These are phyloP conservation scores for Larimichthys polyactis DNA, from an alignment of 2,113 vertebrate genomes.

Conservation along the genomic window DNA sequence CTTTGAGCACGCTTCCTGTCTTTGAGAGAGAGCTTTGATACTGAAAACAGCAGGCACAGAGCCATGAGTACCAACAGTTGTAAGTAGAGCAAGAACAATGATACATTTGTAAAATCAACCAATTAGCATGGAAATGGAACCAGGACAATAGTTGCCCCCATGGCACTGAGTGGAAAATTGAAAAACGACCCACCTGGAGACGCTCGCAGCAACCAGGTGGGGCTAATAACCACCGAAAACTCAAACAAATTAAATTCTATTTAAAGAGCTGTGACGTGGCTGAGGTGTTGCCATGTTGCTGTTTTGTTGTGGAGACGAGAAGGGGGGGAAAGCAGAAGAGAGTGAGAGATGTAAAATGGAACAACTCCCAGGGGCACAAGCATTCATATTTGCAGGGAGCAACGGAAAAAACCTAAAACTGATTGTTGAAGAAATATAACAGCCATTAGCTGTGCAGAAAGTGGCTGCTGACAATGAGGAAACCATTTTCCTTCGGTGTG, in stretches of 20 bases:
- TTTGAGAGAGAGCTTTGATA: constrained; percentile 45
- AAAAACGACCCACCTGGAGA: constrained; percentile 46
- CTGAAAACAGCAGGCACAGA: constrained; percentile 27
- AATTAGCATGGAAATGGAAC: constrained; percentile 57
- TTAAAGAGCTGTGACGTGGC: constrained; percentile 50
- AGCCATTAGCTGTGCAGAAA: constrained; percentile 63
- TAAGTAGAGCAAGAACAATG: constrained; percentile 23
- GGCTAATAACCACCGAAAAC: constrained; percentile 8
- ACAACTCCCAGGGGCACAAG: constrained; percentile 70
- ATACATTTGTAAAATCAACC: constrained; percentile 37
- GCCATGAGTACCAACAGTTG: neutral
- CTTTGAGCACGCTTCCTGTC: constrained; percentile 19
- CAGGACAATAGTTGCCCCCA: constrained; percentile 35
- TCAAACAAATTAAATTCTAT: constrained; percentile 66
- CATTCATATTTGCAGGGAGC: constrained; percentile 65
- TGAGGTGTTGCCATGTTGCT: constrained; percentile 19
- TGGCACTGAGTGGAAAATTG: constrained; percentile 26
- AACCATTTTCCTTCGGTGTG: constrained; percentile 38
- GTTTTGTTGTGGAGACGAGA: constrained; percentile 38
- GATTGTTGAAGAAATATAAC: constrained; percentile 69
- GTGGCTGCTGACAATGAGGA: constrained; percentile 52
- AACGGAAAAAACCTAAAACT: constrained; percentile 69
- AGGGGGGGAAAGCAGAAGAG: constrained; percentile 6
- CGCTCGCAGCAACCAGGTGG: constrained; percentile 42
- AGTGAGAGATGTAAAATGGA: constrained; percentile 72